Conservation (phyloP, 2,797 vertebrate genomes). For the Schizopygopsis malacanthus region DNA sequence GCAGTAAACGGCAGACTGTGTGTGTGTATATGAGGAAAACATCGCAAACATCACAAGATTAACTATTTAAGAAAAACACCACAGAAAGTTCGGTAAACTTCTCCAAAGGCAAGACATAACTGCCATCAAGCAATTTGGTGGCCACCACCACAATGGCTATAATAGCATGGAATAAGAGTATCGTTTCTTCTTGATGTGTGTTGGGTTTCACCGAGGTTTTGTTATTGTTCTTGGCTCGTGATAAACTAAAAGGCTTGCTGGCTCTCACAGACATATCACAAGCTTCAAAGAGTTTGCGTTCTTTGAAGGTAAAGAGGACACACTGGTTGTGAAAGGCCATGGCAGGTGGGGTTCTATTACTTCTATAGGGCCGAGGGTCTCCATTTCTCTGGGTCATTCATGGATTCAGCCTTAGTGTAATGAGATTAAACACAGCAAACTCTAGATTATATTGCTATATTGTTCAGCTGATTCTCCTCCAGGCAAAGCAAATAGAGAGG, state of each 20-base stretch:
- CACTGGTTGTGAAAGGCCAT: constrained; percentile 14
- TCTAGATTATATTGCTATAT: constrained; percentile 12
- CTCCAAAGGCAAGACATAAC: constrained; percentile 15
- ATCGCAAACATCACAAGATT: not conserved
- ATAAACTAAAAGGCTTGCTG: constrained; percentile 49
- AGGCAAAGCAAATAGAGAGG: constrained; percentile 30
- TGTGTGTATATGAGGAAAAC: not conserved
- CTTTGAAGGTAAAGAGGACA: constrained; percentile 54
- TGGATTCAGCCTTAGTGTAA: not conserved
- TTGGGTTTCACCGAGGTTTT: constrained; percentile 37
- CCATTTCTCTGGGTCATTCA: constrained; percentile 29
- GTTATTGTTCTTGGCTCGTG: constrained; percentile 22
- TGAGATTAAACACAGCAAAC: constrained; percentile 28
- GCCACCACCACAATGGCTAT: constrained; percentile 35
- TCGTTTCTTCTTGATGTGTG: constrained; percentile 12
- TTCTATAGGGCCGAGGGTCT: not conserved
- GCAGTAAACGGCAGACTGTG: not conserved
- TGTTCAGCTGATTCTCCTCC: not conserved
- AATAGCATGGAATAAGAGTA: constrained; percentile 39
- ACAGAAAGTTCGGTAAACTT: not conserved
- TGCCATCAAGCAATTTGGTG: constrained; percentile 22
- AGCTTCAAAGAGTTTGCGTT: constrained; percentile 56
- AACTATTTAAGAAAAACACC: constrained; percentile 15
- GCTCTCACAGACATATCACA: constrained; percentile 40
- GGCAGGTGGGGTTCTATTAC: constrained; percentile 33